These are phyloP conservation scores for Pygathrix nemaeus DNA, from an alignment of 2,113 vertebrate species.

Conservation along the genomic window DNA sequence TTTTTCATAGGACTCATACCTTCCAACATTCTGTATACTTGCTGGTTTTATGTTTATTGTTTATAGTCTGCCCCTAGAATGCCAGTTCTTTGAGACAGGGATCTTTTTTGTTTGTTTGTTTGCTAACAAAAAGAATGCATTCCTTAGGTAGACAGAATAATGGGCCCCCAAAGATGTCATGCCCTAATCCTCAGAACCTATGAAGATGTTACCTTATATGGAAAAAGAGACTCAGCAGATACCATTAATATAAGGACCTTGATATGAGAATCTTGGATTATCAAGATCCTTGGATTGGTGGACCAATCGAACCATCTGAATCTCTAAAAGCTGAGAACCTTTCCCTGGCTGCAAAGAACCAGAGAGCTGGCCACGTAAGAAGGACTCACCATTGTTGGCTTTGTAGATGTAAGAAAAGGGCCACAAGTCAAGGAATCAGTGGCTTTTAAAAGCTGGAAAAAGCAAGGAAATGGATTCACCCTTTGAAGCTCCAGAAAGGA, in stretches of 20 bases:
- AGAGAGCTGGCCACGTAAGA: neutral
- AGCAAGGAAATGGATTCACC: neutral
- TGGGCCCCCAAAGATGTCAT: neutral
- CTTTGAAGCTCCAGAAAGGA: neutral
- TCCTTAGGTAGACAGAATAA: neutral
- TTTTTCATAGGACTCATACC: neutral
- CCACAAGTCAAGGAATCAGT: neutral
- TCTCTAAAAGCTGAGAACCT: neutral
- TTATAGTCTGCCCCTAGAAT: neutral
- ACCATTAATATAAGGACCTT: neutral
- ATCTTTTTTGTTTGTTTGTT: neutral
- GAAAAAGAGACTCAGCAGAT: neutral
- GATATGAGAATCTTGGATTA: neutral
- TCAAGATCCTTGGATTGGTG: neutral
- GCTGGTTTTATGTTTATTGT: neutral
- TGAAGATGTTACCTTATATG: neutral
- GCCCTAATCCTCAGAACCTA: neutral
- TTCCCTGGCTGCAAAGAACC: neutral
- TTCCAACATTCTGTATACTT: neutral
- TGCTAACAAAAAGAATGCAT: neutral
- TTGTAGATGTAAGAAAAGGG: neutral
- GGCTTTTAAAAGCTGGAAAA: neutral
- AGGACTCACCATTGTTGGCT: neutral
- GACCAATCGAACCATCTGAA: neutral
- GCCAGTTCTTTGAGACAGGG: neutral